Base-by-base conservation (phyloP, 2,797 vertebrate species). In the Ptychobarbus kaznakovi region DNA sequence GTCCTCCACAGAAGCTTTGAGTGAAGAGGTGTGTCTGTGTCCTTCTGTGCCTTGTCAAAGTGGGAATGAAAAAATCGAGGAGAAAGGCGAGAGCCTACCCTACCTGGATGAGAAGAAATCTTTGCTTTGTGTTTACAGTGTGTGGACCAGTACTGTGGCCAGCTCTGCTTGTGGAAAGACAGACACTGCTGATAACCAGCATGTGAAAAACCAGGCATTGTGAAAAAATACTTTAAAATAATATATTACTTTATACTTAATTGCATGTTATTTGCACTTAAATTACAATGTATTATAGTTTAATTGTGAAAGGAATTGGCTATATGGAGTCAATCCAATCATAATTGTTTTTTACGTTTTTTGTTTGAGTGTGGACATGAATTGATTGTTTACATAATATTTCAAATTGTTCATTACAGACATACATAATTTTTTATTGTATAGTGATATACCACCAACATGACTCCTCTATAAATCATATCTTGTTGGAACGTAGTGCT, bases 41-140 rank as follows among this genome's bases (percentile, higher is more conserved):
- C 86, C 88, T 81, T 90, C 91, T 83, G 87, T 49, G 72, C 90
- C 85, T 92, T 87, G 73, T 87, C 78, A 86, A 81, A 80, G 82
- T 82, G 78, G 58, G 68, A 61, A 72, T 75, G 76, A 80, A 80
- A 82, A 72, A 49, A 22, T 16, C 13, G 15, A 68, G 28, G 7
- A 12, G 25, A 72, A 68, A 53, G 53, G 38, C 25, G 53, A 86
- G 78, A 63, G 28, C 18, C 8, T 56, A 6, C 35, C 18, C 40
- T 32, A 15, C 6, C 46, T 76, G 81, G 42, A 75, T 35, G n/a
- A 76, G 32, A 20, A 66, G 42, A 53, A n/a, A 75, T n/a, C 44
- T 32, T 66, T 51, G 28, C 28, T 35, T 80, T 68, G 61, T n/a
- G 18, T 68, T 80, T 63, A 18, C 38, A 61, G 56, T 6, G 18